Conservation (phyloP, 2,797 vertebrate genomes). For the Rhinichthys osculus region DNA sequence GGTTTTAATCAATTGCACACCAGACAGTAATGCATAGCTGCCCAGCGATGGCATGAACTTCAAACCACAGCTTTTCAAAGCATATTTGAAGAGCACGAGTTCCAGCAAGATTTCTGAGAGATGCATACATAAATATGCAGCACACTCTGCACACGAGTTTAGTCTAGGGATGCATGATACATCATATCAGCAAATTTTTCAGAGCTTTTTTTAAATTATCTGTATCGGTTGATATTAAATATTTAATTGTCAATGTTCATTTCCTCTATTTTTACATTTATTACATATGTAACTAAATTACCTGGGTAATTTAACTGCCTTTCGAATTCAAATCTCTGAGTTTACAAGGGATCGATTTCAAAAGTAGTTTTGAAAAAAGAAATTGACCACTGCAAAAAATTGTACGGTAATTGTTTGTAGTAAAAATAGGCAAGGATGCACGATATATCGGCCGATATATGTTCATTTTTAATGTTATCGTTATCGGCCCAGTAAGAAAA, state of each 20-base stretch:
- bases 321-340: background rate
- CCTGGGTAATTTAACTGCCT: background rate
- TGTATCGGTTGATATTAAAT: background rate
- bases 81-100: background rate
- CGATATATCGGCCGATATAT: too few relatives aligned
- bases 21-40: slow-evolving; percentile 13
- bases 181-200: background rate
- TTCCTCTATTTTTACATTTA: background rate
- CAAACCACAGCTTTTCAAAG: background rate
- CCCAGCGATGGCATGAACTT: slow-evolving; percentile 30
- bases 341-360: background rate
- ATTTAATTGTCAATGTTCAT: background rate
- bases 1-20: slow-evolving; percentile 16
- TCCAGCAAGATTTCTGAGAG: slow-evolving; percentile 22
- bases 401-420: background rate
- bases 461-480: too few relatives aligned
- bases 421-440: background rate
- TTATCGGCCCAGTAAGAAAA: too few relatives aligned
- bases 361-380: background rate
- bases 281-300: background rate
- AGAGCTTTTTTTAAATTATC: background rate
- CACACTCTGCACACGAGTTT: background rate
- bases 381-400: background rate
- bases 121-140: slow-evolving; percentile 22
- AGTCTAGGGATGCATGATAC: background rate